Evolutionary conservation across 2,113 vertebrate species (phyloP).

Genomic region (Microcebus ravelobensis): DNA sequence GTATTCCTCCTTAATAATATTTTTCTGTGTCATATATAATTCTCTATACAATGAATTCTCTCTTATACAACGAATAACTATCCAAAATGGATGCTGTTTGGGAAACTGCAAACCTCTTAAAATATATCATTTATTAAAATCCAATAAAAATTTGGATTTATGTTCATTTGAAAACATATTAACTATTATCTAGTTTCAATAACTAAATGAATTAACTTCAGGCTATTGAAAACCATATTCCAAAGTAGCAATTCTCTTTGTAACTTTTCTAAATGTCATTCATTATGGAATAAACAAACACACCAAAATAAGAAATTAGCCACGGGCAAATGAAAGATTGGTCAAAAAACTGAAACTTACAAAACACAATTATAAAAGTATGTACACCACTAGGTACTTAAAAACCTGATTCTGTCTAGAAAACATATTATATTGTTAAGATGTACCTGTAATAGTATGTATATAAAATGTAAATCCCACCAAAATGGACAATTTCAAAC

Average conservation of each 20-base stretch:
- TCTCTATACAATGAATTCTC: not conserved
- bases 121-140: not conserved
- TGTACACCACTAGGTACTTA: not conserved
- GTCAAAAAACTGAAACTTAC: not conserved
- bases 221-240: not conserved
- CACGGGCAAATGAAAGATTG: not conserved
- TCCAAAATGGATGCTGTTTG: not conserved
- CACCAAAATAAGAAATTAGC: not conserved
- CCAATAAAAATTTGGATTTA: not conserved
- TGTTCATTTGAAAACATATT: not conserved
- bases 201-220: not conserved
- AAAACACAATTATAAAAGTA: not conserved
- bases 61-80: not conserved
- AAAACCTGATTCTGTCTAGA: not conserved
- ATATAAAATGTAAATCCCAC: conserved; percentile 19
- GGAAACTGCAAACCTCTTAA: not conserved
- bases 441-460: not conserved
- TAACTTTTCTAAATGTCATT: not conserved
- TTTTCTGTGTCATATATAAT: conserved; percentile 7
- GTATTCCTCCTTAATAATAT: not conserved
- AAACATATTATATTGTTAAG: not conserved
- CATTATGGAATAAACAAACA: not conserved
- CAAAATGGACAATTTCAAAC: not conserved
- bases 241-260: not conserved
- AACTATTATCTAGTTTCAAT: not conserved